Evolutionary conservation across 2,888 invertebrate species (phyloP).

Genomic region (Noctua fimbriata): DNA sequence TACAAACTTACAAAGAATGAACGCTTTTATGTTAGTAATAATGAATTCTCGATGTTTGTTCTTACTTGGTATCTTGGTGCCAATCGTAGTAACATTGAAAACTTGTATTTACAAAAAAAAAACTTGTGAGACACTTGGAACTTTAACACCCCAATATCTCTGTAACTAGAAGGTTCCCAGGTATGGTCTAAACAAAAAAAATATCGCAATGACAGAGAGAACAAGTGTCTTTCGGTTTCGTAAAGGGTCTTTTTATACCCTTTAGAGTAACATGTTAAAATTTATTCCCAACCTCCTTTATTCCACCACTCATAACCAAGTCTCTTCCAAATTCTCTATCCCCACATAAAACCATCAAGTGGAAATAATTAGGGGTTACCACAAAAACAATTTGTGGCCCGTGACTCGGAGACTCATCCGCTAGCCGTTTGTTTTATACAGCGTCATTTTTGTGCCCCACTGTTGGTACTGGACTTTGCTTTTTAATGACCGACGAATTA

Average conservation of each 20-base stretch:
- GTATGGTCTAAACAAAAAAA: no score
- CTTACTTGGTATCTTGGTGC: not conserved
- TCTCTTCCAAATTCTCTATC: conserved; percentile 70
- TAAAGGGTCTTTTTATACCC: no score
- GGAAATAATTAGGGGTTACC: conserved; percentile 87
- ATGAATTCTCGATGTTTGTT: conserved; percentile 11
- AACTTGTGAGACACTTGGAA: no score
- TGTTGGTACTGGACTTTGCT: conserved; percentile 45
- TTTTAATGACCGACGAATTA: conserved; percentile 60
- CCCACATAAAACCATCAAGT: conserved; percentile 81
- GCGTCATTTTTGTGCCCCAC: conserved; percentile 38
- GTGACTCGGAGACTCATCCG: conserved; percentile 76
- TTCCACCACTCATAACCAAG: not conserved
- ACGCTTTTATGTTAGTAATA: not conserved
- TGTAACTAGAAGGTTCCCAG: no score
- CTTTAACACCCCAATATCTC: no score
- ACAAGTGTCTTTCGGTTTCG: no score
- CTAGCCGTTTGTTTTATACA: conserved; percentile 52
- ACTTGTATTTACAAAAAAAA: no score
- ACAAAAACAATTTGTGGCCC: conserved; percentile 89
- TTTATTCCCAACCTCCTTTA: no score
- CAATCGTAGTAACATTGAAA: not conserved
- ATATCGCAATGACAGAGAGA: no score
- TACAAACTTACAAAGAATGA: conserved; percentile 57
- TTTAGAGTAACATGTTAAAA: no score